Conservation (phyloP, 2,113 vertebrate species). For the Phylloscopus trochilus region DNA sequence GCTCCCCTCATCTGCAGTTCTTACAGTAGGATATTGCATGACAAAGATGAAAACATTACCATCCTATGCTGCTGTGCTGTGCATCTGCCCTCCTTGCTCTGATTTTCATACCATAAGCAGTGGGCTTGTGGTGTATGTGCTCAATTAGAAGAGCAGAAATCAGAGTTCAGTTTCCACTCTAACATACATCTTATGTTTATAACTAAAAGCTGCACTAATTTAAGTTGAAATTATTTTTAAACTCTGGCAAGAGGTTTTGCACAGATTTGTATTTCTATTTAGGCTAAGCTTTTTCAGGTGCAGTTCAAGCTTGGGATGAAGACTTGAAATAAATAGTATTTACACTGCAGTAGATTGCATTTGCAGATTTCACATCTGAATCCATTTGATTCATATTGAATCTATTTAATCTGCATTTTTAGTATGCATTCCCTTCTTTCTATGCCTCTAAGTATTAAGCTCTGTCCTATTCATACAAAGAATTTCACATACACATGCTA, state of each 20-base stretch:
- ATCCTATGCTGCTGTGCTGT: neutral
- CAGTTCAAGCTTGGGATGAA: neutral
- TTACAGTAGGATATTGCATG: neutral
- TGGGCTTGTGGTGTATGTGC: neutral
- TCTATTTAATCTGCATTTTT: conserved; percentile 8
- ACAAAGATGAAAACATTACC: neutral
- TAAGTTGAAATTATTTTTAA: neutral
- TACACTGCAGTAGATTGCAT: neutral
- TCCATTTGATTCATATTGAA: conserved; percentile 25
- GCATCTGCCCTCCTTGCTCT: neutral
- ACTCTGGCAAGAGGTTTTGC: neutral
- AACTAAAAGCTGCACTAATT: conserved; percentile 16
- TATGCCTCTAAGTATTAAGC: neutral
- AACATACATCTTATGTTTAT: neutral
- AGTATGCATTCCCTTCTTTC: neutral
- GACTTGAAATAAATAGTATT: neutral
- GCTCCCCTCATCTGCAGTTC: neutral
- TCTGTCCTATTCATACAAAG: neutral
- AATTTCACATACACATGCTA: neutral
- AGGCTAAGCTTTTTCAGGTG: conserved; percentile 40
- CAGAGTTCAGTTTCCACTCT: neutral
- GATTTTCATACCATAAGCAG: neutral
- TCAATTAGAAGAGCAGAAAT: neutral
- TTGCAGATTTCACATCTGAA: conserved; percentile 41
- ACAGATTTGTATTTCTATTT: neutral